These are phyloP conservation scores for Babylonia areolata DNA, from an alignment of 1,140 invertebrate species.

Conservation along the genomic window DNA sequence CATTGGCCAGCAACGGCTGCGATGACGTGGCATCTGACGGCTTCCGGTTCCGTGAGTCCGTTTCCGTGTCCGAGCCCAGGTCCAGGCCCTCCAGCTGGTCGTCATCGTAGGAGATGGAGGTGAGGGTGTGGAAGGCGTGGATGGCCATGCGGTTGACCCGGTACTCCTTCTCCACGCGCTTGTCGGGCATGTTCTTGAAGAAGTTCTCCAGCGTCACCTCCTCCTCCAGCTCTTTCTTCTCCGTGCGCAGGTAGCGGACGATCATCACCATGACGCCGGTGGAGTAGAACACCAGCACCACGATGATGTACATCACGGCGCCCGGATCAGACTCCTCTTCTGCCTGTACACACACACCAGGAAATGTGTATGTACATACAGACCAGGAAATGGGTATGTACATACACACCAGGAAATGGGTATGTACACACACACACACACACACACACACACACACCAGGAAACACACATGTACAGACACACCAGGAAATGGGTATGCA, in stretches of 20 bases:
- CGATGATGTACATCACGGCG: conserved; percentile 70
- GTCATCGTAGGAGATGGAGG: conserved; percentile 57
- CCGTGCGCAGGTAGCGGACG: conserved; percentile 68
- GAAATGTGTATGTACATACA: neutral
- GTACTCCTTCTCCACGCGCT: conserved; percentile 61
- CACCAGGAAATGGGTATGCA: too few species aligned
- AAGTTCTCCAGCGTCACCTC: conserved; percentile 68
- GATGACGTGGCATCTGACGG: neutral
- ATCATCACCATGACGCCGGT: conserved; percentile 69
- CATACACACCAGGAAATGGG: neutral
- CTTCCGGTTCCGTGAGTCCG: conserved; percentile 6
- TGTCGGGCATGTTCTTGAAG: conserved; percentile 68
- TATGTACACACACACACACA: neutral
- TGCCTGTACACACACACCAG: neutral
- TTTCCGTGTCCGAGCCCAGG: conserved; percentile 29
- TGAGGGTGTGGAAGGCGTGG: conserved; percentile 69
- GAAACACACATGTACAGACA: too few species aligned
- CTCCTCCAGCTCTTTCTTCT: conserved; percentile 68
- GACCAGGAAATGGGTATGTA: neutral
- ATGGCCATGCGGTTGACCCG: conserved; percentile 67
- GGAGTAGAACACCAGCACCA: conserved; percentile 70
- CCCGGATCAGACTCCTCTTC: conserved; percentile 52
- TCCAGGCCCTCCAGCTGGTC: conserved; percentile 42
- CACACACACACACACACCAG: neutral
- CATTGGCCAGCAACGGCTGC: conserved; percentile 38